These are phyloP conservation scores for Drosophila mojavensis DNA, from an alignment of 1,140 invertebrate genomes.

Conservation along the genomic window DNA sequence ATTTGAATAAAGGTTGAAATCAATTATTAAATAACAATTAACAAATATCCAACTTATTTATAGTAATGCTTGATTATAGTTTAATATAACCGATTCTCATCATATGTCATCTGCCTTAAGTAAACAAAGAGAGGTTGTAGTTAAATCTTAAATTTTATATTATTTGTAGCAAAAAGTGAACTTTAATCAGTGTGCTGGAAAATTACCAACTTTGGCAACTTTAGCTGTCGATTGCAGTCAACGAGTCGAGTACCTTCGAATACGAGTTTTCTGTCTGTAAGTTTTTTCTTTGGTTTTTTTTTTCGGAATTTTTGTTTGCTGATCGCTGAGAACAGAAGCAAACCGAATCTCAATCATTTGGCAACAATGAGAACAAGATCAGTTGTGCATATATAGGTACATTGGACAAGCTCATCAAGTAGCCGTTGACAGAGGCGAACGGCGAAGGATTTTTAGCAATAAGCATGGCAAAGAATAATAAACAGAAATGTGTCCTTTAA, in stretches of 20 bases:
- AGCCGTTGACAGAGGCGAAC: conserved; percentile 61
- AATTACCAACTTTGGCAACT: conserved; percentile 3
- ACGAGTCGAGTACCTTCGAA: conserved; percentile 22
- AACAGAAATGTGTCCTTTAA: conserved; percentile 75
- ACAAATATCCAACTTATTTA: no score
- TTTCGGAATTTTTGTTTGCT: no score
- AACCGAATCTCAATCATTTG: conserved; percentile 28
- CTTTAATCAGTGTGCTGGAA: background rate
- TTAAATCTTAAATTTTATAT: background rate
- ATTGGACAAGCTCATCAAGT: conserved; percentile 77
- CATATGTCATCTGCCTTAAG: no score
- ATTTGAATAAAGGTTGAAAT: no score
- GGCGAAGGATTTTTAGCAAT: conserved; percentile 66
- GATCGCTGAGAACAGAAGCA: conserved; percentile 17
- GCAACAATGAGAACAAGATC: conserved; percentile 74
- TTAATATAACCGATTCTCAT: no score
- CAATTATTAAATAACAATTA: no score
- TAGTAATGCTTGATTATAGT: no score
- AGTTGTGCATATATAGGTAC: conserved; percentile 42
- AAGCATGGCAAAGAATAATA: conserved; percentile 65
- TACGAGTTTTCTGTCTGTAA: conserved; percentile 10
- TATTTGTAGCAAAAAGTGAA: background rate
- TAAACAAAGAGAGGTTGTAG: background rate
- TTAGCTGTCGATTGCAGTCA: conserved; percentile 26
- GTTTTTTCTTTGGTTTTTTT: background rate